phyloP scores from a whole-genome alignment of 2,797 vertebrate genomes.

The Sebastes variabilis region DNA sequence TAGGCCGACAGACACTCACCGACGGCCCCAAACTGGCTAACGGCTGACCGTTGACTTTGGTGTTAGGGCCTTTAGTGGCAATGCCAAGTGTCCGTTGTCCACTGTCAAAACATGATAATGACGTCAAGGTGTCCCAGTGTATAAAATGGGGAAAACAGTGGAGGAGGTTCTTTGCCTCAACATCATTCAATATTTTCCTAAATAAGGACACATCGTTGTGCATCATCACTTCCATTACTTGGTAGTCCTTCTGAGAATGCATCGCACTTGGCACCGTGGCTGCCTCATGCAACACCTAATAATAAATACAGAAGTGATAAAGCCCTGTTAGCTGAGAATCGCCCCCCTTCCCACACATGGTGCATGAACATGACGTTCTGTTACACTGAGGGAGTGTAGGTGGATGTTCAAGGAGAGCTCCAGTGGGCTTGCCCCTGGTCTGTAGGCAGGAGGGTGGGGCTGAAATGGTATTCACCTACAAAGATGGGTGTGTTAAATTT shows the following conservation, averaged over 20 bases:
- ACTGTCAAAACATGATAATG: background rate
- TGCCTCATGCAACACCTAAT: slow-evolving; percentile 23
- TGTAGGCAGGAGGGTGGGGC: slow-evolving; percentile 25
- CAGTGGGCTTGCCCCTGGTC: slow-evolving; percentile 35
- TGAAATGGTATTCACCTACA: slow-evolving; percentile 18
- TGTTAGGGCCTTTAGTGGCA: too few species aligned
- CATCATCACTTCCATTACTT: slow-evolving; percentile 6
- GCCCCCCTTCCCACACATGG: slow-evolving; percentile 38
- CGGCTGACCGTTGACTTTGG: too few species aligned
- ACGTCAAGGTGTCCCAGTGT: background rate
- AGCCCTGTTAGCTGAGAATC: slow-evolving; percentile 36
- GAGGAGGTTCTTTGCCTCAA: background rate
- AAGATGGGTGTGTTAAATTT: slow-evolving; percentile 21
- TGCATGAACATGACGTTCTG: slow-evolving; percentile 9
- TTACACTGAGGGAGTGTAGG: slow-evolving; percentile 27
- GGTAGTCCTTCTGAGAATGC: background rate
- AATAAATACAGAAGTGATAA: slow-evolving; percentile 21
- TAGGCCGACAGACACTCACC: too few species aligned
- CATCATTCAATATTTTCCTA: background rate
- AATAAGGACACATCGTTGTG: background rate
- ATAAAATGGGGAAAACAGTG: background rate
- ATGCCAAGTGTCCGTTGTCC: background rate
- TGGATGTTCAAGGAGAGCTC: slow-evolving; percentile 30
- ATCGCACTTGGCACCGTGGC: background rate
- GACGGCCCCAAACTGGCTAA: too few species aligned